Evolutionary conservation across 1,140 invertebrate species (phyloP).

Genomic region (Drosophila miranda): DNA sequence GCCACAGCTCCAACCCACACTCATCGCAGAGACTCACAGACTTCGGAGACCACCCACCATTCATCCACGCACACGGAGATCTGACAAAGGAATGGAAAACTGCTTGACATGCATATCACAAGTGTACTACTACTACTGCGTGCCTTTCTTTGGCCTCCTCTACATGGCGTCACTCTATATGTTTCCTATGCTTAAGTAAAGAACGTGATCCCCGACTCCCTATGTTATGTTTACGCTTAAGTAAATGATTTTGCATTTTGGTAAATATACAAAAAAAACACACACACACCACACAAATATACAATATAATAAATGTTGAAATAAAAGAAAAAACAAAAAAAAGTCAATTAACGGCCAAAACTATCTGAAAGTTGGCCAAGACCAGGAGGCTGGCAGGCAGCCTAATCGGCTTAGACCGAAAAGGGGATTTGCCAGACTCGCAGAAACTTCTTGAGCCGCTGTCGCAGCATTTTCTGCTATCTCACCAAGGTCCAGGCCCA

Average conservation of each 20-base stretch:
- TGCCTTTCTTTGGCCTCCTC: slow-evolving; percentile 6
- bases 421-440: slow-evolving; percentile 43
- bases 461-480: slow-evolving; percentile 59
- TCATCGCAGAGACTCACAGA: slow-evolving; percentile 46
- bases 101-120: slow-evolving; percentile 26
- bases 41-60: slow-evolving; percentile 13
- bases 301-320: slow-evolving; percentile 22
- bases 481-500: slow-evolving; percentile 13
- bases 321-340: not conserved
- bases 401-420: slow-evolving; percentile 47
- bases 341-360: slow-evolving; percentile 42
- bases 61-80: slow-evolving; percentile 20
- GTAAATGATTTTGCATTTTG: slow-evolving; percentile 29
- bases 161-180: slow-evolving; percentile 10
- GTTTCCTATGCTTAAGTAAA: slow-evolving; percentile 36
- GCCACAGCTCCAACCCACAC: slow-evolving; percentile 19
- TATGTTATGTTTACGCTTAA: not conserved
- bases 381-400: not conserved
- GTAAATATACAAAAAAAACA: slow-evolving; percentile 21
- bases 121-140: slow-evolving; percentile 38
- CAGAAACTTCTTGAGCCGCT: slow-evolving; percentile 56
- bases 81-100: slow-evolving; percentile 4
- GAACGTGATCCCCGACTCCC: too few species aligned
- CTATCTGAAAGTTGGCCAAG: slow-evolving; percentile 1
- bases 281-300: slow-evolving; percentile 1